A percentile compares a stretch with the other conserved stretches of the same genome.
Conservation (phyloP, 2,113 vertebrate genomes). For the Protobothrops mucrosquamatus region DNA sequence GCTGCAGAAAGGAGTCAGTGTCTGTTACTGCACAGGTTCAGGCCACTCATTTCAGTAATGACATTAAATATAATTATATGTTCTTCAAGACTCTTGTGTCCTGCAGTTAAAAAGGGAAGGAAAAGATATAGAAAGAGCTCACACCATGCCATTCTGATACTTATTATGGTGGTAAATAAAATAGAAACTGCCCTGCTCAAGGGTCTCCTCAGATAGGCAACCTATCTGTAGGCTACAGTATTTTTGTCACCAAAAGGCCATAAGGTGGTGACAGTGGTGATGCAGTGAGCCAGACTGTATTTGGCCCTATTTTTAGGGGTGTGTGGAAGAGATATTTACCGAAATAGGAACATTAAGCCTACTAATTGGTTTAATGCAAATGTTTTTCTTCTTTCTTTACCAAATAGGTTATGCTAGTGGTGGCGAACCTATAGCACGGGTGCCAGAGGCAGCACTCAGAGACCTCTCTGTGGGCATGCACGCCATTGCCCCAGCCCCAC, state of each 20-base stretch:
- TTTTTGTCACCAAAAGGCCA: neutral
- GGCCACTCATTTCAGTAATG: neutral
- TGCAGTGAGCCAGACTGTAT: neutral
- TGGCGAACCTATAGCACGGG: no score
- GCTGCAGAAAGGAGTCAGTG: neutral
- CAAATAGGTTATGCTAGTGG: neutral
- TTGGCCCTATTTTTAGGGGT: neutral
- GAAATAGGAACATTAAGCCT: neutral
- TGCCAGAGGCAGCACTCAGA: no score
- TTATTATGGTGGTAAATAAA: neutral
- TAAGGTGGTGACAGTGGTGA: neutral
- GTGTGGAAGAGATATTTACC: neutral
- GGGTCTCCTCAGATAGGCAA: neutral
- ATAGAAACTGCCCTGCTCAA: neutral
- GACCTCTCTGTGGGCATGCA: no score
- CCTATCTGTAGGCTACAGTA: neutral
- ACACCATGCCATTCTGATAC: neutral
- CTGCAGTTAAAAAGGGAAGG: neutral
- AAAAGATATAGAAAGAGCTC: neutral
- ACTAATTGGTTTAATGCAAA: neutral
- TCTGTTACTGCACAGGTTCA: neutral
- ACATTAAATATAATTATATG: neutral
- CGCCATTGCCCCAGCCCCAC: no score
- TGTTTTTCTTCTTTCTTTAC: neutral
- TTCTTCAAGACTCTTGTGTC: neutral